phyloP scores from a whole-genome alignment of 2,113 vertebrate species.

The Cichladusa arquata region DNA sequence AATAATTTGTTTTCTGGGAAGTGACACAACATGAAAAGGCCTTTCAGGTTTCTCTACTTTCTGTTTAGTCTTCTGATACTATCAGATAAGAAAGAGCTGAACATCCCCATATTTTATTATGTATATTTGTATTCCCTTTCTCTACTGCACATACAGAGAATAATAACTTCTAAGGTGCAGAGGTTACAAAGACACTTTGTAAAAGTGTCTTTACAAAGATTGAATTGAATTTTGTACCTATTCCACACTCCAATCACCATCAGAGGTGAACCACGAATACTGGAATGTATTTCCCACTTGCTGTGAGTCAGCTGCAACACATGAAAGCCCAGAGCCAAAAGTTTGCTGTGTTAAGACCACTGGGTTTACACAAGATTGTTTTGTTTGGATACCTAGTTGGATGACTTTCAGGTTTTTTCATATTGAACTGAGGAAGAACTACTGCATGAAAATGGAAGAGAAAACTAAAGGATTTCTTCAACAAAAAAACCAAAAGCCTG shows the following conservation, averaged over 20 bases:
- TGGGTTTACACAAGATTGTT: constrained; percentile 54
- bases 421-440: background rate
- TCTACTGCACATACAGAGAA: background rate
- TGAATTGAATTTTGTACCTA: constrained; percentile 21
- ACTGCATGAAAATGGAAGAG: background rate
- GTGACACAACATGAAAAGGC: background rate
- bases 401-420: background rate
- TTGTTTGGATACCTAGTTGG: constrained; percentile 39
- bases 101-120: background rate
- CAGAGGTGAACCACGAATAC: constrained; percentile 34
- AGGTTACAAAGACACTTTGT: background rate
- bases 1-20: background rate
- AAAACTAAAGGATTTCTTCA: background rate
- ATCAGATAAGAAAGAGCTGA: background rate
- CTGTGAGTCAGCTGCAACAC: constrained; percentile 43
- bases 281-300: constrained; percentile 45
- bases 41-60: background rate
- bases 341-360: constrained; percentile 43
- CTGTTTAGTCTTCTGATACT: background rate
- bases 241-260: constrained; percentile 36
- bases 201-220: background rate
- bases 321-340: constrained; percentile 37
- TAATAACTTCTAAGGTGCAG: background rate
- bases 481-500: background rate
- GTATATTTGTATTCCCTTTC: background rate